A percentile compares a stretch with the other conserved stretches of the same genome.
Conservation (phyloP, 2,113 vertebrate genomes). For the Neolamprologus variostigma region DNA sequence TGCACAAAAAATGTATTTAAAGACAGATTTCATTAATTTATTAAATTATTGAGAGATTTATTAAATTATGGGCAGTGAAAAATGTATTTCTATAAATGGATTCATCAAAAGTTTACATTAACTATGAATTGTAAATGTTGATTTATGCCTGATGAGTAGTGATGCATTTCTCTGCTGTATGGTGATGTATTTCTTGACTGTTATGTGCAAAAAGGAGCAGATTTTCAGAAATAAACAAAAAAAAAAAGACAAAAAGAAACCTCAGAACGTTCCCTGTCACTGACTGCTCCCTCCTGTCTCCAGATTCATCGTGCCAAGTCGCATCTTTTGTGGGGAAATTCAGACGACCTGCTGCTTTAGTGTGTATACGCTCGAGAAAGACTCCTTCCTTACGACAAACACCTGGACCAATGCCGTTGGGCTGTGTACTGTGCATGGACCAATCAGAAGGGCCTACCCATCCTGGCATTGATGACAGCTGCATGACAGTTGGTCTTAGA, state of each 20-base stretch:
- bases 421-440: conserved; percentile 62
- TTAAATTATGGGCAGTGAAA: not conserved
- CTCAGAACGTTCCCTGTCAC: conserved; percentile 25
- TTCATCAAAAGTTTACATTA: not conserved
- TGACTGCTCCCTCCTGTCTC: conserved; percentile 69
- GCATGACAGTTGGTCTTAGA: conserved; percentile 44
- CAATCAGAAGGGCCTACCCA: conserved; percentile 59
- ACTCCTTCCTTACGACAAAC: conserved; percentile 56
- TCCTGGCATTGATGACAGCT: conserved; percentile 50
- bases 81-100: not conserved
- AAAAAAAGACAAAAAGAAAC: not conserved
- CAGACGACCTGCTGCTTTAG: conserved; percentile 66
- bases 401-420: conserved; percentile 66
- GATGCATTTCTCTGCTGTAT: not conserved
- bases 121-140: not conserved
- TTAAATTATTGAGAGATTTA: not conserved
- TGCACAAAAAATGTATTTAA: not conserved
- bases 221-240: conserved; percentile 35
- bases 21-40: not conserved
- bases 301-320: conserved; percentile 68
- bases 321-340: conserved; percentile 53
- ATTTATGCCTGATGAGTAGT: not conserved
- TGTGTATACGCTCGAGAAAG: conserved; percentile 58
- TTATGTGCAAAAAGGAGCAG: not conserved
- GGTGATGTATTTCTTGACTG: not conserved